Conservation (phyloP, 2,797 vertebrate genomes). For the Sardinella longiceps region DNA sequence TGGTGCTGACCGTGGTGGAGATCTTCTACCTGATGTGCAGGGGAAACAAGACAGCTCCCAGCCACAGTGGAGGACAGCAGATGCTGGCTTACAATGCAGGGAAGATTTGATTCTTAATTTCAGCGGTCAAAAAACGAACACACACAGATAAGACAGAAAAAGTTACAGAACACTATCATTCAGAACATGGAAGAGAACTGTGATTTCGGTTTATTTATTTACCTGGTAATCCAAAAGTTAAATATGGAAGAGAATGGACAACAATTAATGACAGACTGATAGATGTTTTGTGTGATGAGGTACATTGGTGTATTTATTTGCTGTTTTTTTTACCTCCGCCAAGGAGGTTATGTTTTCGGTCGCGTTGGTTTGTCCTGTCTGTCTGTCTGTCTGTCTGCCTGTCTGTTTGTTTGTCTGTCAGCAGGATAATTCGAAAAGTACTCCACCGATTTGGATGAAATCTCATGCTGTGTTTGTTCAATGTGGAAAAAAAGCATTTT, state of each 20-base stretch:
- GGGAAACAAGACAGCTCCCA: constrained; percentile 65
- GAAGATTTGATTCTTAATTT: not conserved
- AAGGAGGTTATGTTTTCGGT: no score
- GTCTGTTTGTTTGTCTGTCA: no score
- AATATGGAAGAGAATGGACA: not conserved
- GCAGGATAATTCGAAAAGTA: no score
- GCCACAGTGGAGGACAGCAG: not conserved
- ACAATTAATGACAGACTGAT: not conserved
- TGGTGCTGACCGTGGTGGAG: constrained; percentile 88
- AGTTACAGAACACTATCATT: not conserved
- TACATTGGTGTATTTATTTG: not conserved
- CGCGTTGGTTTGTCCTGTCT: no score
- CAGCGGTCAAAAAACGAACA: not conserved
- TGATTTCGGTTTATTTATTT: not conserved
- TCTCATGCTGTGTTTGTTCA: no score
- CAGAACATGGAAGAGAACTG: not conserved
- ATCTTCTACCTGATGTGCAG: constrained; percentile 87
- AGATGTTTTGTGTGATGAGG: not conserved
- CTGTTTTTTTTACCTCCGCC: not conserved
- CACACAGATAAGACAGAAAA: not conserved
- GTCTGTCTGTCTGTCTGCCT: no score
- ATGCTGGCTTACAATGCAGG: not conserved
- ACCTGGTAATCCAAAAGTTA: not conserved
- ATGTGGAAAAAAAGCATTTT: not conserved
- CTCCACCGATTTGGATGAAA: no score